Conservation (phyloP, 2,113 vertebrate genomes). For the Agelaius phoeniceus region DNA sequence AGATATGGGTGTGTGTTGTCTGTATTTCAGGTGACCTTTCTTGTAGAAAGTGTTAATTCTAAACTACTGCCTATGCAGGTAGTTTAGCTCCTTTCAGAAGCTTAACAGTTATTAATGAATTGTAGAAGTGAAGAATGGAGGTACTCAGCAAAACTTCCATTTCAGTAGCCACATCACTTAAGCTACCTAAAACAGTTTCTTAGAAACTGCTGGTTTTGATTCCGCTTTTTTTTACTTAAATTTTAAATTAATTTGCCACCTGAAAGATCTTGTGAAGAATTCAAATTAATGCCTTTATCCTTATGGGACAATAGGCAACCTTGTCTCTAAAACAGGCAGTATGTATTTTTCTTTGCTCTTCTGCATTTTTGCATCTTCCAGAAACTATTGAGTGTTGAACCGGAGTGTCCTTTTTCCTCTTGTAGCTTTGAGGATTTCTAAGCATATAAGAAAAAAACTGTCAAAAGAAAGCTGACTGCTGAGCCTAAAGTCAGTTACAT, state of each 20-base stretch:
- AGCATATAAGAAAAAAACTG: neutral
- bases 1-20: neutral
- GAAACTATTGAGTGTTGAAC: neutral
- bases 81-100: neutral
- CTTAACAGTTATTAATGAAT: neutral
- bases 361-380: neutral
- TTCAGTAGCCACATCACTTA: neutral
- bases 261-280: neutral
- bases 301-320: neutral
- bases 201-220: neutral
- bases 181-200: neutral
- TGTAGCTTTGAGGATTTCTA: neutral
- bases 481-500: neutral
- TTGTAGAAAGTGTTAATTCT: neutral
- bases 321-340: neutral
- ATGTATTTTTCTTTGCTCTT: neutral
- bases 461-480: neutral
- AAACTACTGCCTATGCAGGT: neutral
- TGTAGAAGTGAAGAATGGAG: neutral
- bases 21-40: neutral
- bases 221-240: neutral
- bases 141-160: neutral
- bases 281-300: neutral
- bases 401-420: neutral
- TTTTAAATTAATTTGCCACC: neutral